These are phyloP conservation scores for Pinna nobilis DNA, from an alignment of 1,140 invertebrate genomes.

Conservation along the genomic window DNA sequence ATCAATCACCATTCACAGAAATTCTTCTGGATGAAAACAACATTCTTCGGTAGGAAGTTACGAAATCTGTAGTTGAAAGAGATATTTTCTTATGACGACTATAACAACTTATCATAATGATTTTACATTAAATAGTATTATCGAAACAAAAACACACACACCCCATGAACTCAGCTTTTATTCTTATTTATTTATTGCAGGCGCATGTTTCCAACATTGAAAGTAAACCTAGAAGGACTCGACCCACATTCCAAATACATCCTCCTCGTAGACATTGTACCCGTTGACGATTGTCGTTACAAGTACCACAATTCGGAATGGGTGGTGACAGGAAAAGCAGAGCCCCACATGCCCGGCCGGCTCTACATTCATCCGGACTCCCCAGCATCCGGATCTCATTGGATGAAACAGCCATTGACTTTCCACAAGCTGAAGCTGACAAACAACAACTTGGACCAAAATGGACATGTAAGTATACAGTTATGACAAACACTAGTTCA, in stretches of 20 bases:
- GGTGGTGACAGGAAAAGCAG: slow-evolving; percentile 77
- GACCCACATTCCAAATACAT: slow-evolving; percentile 84
- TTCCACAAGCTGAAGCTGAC: slow-evolving; percentile 98
- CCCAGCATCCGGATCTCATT: slow-evolving; percentile 96
- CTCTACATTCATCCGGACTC: slow-evolving; percentile 97
- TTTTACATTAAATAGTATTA: no score
- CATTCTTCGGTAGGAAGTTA: no score
- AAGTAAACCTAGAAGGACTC: slow-evolving; percentile 79
- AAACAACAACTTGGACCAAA: slow-evolving; percentile 82
- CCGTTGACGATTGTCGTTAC: slow-evolving; percentile 71
- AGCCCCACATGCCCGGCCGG: slow-evolving; percentile 86
- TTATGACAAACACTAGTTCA: no score
- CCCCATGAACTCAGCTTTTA: no score
- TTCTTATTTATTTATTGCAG: slow-evolving; percentile 62
- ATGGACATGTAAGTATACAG: slow-evolving; percentile 73
- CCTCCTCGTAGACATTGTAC: slow-evolving; percentile 85
- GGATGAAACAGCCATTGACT: slow-evolving; percentile 96
- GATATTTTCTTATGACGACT: no score
- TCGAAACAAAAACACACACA: no score
- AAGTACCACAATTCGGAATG: slow-evolving; percentile 74
- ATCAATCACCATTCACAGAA: no score
- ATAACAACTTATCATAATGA: no score
- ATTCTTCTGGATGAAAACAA: no score
- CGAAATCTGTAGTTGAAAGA: no score
- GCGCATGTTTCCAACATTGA: slow-evolving; percentile 74